These are phyloP conservation scores for Drosophila emarginata DNA, from an alignment of 2,888 invertebrate species.

Conservation along the genomic window DNA sequence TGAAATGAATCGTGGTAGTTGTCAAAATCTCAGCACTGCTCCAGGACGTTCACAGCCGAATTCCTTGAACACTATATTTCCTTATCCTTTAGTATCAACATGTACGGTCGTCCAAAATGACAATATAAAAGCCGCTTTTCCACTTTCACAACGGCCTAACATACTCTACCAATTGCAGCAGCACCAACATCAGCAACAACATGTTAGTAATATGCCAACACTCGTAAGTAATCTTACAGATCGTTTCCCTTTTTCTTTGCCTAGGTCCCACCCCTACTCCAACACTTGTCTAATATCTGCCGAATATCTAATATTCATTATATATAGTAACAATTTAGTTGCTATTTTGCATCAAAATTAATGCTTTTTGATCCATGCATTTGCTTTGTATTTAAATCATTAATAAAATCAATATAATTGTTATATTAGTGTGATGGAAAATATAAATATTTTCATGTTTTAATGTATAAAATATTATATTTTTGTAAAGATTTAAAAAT, in stretches of 20 bases:
- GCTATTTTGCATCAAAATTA: background rate
- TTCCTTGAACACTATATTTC: slow-evolving; percentile 81
- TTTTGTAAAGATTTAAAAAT: background rate
- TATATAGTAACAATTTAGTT: background rate
- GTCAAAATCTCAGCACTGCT: slow-evolving; percentile 67
- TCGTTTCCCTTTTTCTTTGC: background rate
- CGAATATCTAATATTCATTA: background rate
- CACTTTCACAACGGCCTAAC: slow-evolving; percentile 82
- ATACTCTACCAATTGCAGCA: slow-evolving; percentile 82
- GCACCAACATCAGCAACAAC: slow-evolving; percentile 76
- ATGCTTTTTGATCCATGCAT: background rate
- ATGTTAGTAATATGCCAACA: slow-evolving; percentile 59
- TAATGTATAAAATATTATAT: background rate
- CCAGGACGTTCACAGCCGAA: slow-evolving; percentile 78
- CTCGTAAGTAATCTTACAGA: slow-evolving; percentile 79
- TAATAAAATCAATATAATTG: background rate
- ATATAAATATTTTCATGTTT: background rate
- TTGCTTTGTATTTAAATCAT: background rate
- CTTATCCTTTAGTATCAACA: slow-evolving; percentile 82
- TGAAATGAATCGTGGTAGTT: slow-evolving; percentile 69
- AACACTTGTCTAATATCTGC: background rate
- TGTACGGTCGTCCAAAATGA: slow-evolving; percentile 82
- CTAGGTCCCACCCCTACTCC: background rate
- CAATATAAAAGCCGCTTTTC: slow-evolving; percentile 81
- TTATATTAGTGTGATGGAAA: background rate